phyloP scores from a whole-genome alignment of 2,113 vertebrate species.

The Ophthalmolycus amberensis region DNA sequence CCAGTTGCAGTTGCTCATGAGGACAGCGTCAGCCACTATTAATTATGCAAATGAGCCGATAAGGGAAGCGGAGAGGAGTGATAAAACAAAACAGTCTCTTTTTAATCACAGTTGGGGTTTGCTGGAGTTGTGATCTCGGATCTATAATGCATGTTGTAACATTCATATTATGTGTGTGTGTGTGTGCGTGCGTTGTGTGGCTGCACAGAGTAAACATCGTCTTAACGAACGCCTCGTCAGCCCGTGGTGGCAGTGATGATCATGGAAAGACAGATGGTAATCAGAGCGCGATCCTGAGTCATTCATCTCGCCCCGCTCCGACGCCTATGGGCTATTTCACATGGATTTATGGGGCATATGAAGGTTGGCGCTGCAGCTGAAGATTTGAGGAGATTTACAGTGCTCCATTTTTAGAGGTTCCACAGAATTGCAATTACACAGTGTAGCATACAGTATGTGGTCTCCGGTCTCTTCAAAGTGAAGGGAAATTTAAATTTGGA shows the following conservation, averaged over 20 bases:
- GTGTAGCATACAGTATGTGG: slow-evolving; percentile 22
- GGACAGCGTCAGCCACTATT: slow-evolving; percentile 63
- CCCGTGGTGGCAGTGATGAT: slow-evolving; percentile 53
- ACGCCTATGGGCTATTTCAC: slow-evolving; percentile 57
- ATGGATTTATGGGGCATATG: slow-evolving; percentile 67
- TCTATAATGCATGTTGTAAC: slow-evolving; percentile 71
- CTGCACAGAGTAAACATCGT: slow-evolving; percentile 55
- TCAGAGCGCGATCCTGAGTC: slow-evolving; percentile 60
- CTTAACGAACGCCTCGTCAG: slow-evolving; percentile 64
- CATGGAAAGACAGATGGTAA: slow-evolving; percentile 71
- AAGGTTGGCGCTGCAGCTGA: slow-evolving; percentile 61
- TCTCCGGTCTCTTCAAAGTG: slow-evolving; percentile 71
- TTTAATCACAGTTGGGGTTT: slow-evolving; percentile 66
- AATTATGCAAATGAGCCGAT: slow-evolving; percentile 81
- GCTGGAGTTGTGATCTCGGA: slow-evolving; percentile 70
- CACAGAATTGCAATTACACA: slow-evolving; percentile 70
- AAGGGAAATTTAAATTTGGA: slow-evolving; percentile 36
- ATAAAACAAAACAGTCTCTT: slow-evolving; percentile 73
- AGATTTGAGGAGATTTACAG: slow-evolving; percentile 64
- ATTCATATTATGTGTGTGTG: slow-evolving; percentile 45
- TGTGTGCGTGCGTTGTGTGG: slow-evolving; percentile 17
- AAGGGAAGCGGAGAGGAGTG: slow-evolving; percentile 68
- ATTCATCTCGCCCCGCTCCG: slow-evolving; percentile 57
- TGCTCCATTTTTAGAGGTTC: slow-evolving; percentile 53
- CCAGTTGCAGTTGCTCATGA: slow-evolving; percentile 39